Evolutionary conservation across 2,888 invertebrate species (phyloP).

Genomic region (Digitonthophagus gazella): DNA sequence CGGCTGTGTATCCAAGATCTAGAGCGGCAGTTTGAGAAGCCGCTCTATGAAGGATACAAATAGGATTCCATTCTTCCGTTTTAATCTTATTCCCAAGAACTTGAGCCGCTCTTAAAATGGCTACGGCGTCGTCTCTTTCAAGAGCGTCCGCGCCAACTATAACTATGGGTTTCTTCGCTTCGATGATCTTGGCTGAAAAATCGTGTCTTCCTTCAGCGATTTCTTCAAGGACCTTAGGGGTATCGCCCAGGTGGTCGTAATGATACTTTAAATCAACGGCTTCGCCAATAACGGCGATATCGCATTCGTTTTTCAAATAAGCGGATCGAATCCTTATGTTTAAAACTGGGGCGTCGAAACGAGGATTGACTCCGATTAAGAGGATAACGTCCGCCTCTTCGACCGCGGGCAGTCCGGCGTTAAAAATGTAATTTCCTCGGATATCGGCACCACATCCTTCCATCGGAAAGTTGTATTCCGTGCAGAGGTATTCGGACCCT

Average conservation of each 20-base stretch:
- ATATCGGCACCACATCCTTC: slow-evolving; percentile 5
- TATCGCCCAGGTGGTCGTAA: neutral
- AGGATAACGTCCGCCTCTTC: slow-evolving; percentile 5
- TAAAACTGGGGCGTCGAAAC: slow-evolving; percentile 7
- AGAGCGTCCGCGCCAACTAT: slow-evolving; percentile 2
- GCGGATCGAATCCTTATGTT: slow-evolving; percentile 6
- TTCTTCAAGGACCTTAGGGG: neutral
- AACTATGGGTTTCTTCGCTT: neutral
- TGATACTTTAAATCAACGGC: neutral
- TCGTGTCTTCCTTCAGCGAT: neutral
- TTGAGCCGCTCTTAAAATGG: slow-evolving; percentile 3
- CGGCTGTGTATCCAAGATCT: slow-evolving; percentile 5
- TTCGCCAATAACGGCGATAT: slow-evolving; percentile 9
- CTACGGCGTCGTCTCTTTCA: slow-evolving; percentile 4
- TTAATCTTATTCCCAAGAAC: neutral
- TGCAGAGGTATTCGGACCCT: slow-evolving; percentile 8
- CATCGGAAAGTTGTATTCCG: slow-evolving; percentile 12
- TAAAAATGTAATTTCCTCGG: slow-evolving; percentile 3
- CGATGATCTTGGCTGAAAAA: neutral
- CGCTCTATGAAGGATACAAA: slow-evolving; percentile 1
- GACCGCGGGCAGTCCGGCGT: neutral
- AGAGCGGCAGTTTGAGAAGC: slow-evolving; percentile 2
- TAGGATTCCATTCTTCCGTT: neutral
- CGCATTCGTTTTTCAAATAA: slow-evolving; percentile 9
- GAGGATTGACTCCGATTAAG: slow-evolving; percentile 5